A percentile compares a stretch with the other conserved stretches of the same genome.
Conservation (phyloP, 1,140 invertebrate genomes). For the Armadillidium nasatum region DNA sequence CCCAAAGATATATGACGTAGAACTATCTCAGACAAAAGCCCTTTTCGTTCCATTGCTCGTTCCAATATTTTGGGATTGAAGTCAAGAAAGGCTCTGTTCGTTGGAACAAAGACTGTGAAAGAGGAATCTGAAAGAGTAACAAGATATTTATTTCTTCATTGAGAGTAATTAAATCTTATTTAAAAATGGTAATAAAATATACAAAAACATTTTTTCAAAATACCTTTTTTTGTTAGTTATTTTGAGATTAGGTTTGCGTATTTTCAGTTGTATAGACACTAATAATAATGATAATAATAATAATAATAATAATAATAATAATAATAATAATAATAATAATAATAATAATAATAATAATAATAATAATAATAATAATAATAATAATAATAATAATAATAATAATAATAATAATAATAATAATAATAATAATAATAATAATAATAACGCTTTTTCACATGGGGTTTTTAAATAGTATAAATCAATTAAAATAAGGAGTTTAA, state of each 20-base stretch:
- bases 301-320: constrained; percentile 13
- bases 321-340: constrained; percentile 15
- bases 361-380: constrained; percentile 15
- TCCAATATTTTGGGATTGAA: neutral
- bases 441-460: neutral
- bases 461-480: too few species aligned
- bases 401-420: constrained; percentile 15
- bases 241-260: too few species aligned
- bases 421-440: constrained; percentile 13
- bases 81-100: neutral
- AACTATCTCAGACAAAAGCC: neutral
- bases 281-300: constrained; percentile 1
- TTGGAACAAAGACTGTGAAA: neutral
- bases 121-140: neutral
- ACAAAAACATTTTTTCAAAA: too few species aligned
- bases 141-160: too few species aligned
- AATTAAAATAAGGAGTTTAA: too few species aligned
- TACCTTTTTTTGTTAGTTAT: too few species aligned
- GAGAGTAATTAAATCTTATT: too few species aligned
- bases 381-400: constrained; percentile 15
- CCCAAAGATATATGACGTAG: neutral
- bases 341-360: constrained; percentile 15
- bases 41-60: neutral
- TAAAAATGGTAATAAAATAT: neutral
- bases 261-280: too few species aligned